phyloP scores from a whole-genome alignment of 2,888 invertebrate genomes.

The Terebella lapidaria region DNA sequence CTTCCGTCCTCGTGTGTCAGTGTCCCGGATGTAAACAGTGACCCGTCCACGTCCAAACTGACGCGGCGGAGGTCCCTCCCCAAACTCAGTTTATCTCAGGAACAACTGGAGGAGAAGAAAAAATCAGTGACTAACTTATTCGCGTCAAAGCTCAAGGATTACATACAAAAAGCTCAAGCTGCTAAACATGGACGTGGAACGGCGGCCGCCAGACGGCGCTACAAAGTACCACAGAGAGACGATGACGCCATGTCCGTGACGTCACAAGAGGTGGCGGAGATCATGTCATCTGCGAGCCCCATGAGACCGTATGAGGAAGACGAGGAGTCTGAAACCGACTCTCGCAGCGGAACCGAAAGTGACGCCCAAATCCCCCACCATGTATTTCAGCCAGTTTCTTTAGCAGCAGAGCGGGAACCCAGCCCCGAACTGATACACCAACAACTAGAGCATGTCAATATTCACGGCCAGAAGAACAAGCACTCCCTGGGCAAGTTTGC shows the following conservation, averaged over 20 bases:
- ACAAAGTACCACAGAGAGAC: too few relatives aligned
- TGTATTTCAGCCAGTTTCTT: neutral
- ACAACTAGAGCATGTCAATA: too few relatives aligned
- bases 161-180: neutral
- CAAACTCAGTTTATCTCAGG: neutral
- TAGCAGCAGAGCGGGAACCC: neutral
- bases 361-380: neutral
- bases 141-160: neutral
- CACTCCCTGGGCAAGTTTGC: neutral
- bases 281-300: neutral
- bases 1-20: neutral
- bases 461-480: neutral
- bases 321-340: neutral
- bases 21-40: neutral
- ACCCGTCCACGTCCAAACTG: neutral
- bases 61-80: neutral
- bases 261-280: constrained; percentile 2
- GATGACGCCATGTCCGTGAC: constrained; percentile 2
- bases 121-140: neutral
- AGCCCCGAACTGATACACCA: neutral
- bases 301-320: constrained; percentile 1
- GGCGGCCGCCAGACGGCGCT: neutral
- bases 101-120: neutral
- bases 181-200: neutral
- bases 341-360: neutral